Percentiles rank a stretch among this genome's conserved stretches.
Conservation (phyloP, 2,113 vertebrate species). For the Pelmatolapia mariae region DNA sequence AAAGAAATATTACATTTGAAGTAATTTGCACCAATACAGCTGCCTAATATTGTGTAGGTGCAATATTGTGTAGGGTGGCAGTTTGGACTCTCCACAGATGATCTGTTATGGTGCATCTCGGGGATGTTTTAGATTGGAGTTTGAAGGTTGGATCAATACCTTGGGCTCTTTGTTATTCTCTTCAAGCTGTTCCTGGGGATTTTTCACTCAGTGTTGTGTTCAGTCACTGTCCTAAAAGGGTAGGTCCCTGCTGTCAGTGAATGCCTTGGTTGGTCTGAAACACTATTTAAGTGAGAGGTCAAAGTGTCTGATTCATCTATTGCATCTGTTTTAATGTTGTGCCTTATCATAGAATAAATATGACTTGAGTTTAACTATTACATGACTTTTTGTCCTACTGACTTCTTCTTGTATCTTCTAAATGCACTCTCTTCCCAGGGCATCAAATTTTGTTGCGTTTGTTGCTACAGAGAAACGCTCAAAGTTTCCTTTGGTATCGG, state of each 20-base stretch:
- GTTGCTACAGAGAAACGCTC: neutral
- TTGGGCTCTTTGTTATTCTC: neutral
- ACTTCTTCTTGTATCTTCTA: neutral
- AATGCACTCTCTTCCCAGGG: neutral
- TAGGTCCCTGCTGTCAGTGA: neutral
- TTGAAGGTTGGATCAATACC: neutral
- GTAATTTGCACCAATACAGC: neutral
- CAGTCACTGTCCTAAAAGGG: neutral
- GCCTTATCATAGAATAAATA: neutral
- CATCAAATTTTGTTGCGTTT: neutral
- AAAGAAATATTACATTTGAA: neutral
- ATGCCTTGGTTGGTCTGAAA: neutral
- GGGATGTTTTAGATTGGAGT: neutral
- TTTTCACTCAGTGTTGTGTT: neutral
- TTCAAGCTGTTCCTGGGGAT: neutral
- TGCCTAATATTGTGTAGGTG: neutral
- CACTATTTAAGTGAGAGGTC: neutral
- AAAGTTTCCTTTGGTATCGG: neutral
- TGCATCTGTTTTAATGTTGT: neutral
- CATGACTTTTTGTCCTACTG: neutral
- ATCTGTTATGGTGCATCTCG: neutral
- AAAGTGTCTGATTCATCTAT: neutral
- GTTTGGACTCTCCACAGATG: neutral
- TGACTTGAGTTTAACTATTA: neutral
- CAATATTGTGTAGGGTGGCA: neutral